Percentiles rank a stretch among this genome's conserved stretches.
These are phyloP conservation scores for Pycnonotus jocosus DNA, from an alignment of 2,113 vertebrate species.

Conservation along the genomic window DNA sequence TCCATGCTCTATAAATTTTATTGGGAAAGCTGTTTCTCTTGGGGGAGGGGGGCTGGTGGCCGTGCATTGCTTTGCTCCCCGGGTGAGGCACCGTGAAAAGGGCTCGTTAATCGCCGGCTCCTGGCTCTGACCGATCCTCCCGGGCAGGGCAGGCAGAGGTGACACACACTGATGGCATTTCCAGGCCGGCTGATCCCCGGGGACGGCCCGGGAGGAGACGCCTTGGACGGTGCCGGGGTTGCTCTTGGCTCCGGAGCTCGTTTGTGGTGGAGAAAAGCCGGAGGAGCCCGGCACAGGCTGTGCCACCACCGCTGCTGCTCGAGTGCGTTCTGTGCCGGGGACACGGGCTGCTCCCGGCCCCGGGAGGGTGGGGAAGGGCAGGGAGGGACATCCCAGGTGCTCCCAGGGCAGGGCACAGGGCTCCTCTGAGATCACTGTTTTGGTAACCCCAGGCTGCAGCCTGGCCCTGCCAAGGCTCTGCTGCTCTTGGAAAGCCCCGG, in stretches of 20 bases:
- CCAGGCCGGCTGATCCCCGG: constrained; percentile 48
- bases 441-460: constrained; percentile 42
- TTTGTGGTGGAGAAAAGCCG: constrained; percentile 22
- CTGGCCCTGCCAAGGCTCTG: constrained; percentile 28
- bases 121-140: constrained; percentile 40
- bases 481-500: constrained; percentile 8
- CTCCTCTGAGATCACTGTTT: constrained; percentile 9
- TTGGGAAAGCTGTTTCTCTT: constrained; percentile 53
- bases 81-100: constrained; percentile 10
- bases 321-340: not conserved
- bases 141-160: constrained; percentile 33
- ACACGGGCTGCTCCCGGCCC: not conserved
- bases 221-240: not conserved
- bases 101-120: constrained; percentile 51
- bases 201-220: not conserved
- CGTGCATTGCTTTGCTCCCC: not conserved
- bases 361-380: not conserved
- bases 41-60: not conserved
- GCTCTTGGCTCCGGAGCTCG: not conserved
- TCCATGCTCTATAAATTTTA: constrained; percentile 78
- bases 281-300: not conserved
- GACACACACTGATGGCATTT: constrained; percentile 76
- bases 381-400: not conserved
- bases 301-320: not conserved
- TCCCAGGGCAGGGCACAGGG: not conserved